phyloP scores from a whole-genome alignment of 2,113 vertebrate genomes.

The Elanus axillaris region DNA sequence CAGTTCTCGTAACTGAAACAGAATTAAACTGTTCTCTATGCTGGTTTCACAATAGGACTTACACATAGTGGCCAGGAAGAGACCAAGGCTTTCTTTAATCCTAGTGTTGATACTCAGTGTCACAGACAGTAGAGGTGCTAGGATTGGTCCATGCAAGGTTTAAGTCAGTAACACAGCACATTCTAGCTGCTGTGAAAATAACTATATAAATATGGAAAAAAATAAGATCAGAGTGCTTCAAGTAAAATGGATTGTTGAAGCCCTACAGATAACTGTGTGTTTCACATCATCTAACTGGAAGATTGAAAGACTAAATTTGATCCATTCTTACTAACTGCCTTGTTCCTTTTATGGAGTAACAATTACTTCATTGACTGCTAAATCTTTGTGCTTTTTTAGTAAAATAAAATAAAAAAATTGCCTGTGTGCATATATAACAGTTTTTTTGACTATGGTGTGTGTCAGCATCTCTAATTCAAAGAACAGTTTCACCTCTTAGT shows the following conservation, averaged over 20 bases:
- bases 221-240: not conserved
- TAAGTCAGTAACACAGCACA: not conserved
- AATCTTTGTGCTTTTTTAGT: not conserved
- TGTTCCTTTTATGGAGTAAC: not conserved
- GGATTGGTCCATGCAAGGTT: not conserved
- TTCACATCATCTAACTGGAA: not conserved
- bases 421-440: not conserved
- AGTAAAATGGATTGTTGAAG: not conserved
- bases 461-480: not conserved
- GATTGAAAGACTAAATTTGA: not conserved
- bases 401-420: not conserved
- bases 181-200: not conserved
- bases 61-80: not conserved
- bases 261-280: not conserved
- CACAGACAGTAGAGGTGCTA: not conserved
- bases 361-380: not conserved
- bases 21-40: not conserved
- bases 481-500: not conserved
- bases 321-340: not conserved
- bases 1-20: fast-evolving
- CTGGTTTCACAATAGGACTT: not conserved
- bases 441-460: not conserved
- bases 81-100: not conserved
- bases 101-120: not conserved
- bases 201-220: not conserved